Evolutionary conservation across 2,113 vertebrate genomes (phyloP).

Genomic region (Bos javanicus): DNA sequence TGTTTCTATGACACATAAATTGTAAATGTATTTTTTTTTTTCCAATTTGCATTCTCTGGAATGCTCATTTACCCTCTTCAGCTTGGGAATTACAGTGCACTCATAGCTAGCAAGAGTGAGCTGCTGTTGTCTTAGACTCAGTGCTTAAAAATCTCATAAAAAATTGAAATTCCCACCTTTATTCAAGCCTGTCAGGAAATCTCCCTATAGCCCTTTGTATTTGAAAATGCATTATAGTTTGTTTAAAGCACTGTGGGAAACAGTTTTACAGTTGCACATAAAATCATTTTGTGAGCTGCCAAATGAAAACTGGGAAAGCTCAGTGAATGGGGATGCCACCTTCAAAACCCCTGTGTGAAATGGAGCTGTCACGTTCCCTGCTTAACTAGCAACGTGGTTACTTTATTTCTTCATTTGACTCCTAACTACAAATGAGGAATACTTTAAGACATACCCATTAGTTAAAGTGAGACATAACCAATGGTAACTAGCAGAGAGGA

Average conservation of each 20-base stretch:
- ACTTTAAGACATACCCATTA: neutral
- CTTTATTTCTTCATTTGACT: neutral
- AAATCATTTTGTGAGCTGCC: conserved; percentile 42
- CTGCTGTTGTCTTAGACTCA: conserved; percentile 37
- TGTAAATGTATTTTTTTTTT: neutral
- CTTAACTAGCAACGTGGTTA: conserved; percentile 6
- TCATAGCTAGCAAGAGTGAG: conserved; percentile 17
- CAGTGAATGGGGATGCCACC: neutral
- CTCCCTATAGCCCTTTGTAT: conserved; percentile 41
- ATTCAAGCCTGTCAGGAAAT: conserved; percentile 57
- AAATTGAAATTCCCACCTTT: conserved; percentile 58
- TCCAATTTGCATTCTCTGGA: conserved; percentile 4
- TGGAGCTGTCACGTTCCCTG: neutral
- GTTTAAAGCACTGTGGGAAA: conserved; percentile 55
- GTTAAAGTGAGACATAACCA: neutral
- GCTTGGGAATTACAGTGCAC: neutral
- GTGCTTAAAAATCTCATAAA: conserved; percentile 58
- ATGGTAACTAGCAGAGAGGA: neutral
- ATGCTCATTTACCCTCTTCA: conserved; percentile 33
- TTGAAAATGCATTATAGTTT: conserved; percentile 58
- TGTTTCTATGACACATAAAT: neutral
- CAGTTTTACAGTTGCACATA: conserved; percentile 25
- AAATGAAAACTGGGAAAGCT: conserved; percentile 33
- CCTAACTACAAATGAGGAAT: conserved; percentile 24
- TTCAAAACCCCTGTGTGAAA: conserved; percentile 16